Conservation (phyloP, 2,888 invertebrate genomes). For the Dendrolimus pini region DNA sequence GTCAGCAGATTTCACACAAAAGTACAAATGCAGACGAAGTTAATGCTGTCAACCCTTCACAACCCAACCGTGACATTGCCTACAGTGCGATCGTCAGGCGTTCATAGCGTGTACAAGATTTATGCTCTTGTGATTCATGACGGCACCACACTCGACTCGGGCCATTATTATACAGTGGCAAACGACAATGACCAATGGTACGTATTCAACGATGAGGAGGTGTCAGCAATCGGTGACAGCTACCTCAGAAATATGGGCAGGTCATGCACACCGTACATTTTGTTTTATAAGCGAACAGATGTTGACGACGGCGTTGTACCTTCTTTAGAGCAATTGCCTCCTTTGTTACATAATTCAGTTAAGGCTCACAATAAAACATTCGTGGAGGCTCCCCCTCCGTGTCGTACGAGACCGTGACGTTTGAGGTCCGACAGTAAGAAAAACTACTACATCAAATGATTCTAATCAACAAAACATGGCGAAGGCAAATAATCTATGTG, state of each 20-base stretch:
- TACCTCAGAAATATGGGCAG: conserved; percentile 81
- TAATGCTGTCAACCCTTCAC: conserved; percentile 81
- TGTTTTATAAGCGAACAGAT: conserved; percentile 81
- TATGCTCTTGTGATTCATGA: conserved; percentile 92
- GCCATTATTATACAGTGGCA: conserved; percentile 92
- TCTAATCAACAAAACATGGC: too few species aligned
- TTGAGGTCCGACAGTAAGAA: conserved; percentile 34
- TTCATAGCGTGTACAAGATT: conserved; percentile 77
- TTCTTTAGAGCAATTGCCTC: conserved; percentile 44
- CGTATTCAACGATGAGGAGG: conserved; percentile 88
- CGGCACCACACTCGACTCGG: conserved; percentile 88
- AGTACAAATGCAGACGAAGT: conserved; percentile 84
- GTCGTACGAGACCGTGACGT: conserved; percentile 42
- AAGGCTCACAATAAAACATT: conserved; percentile 51
- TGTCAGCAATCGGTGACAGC: conserved; percentile 78
- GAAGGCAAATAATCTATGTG: too few species aligned
- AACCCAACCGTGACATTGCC: conserved; percentile 74
- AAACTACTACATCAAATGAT: too few species aligned
- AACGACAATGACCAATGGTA: conserved; percentile 84
- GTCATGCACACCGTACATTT: conserved; percentile 83
- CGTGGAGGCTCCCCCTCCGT: neutral
- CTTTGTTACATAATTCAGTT: conserved; percentile 40
- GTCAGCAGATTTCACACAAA: conserved; percentile 53
- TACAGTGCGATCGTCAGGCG: conserved; percentile 43
- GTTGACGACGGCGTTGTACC: conserved; percentile 49